Base-by-base conservation (phyloP, 35 echinoderm and acorn worm species). In the Amphiura filiformis region DNA sequence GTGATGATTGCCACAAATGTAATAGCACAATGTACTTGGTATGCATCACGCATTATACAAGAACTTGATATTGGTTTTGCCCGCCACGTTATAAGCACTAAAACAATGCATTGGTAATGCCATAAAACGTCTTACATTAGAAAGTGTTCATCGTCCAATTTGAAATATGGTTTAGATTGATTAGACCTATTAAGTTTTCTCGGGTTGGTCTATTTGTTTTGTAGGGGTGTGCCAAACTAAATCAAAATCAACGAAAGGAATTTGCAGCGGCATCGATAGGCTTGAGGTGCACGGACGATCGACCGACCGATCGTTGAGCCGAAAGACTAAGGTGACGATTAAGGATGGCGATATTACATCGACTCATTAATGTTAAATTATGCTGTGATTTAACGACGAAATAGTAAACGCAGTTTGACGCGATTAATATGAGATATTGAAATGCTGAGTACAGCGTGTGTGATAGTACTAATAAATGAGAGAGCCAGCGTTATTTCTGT, bases 341-440 rank as follows among this genome's bases (percentile, higher is more conserved):
- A 70, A 52, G 44, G 61, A 1, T 70, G 61, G 28, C 61, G 28
- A 70, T 70, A 70, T 70, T 70, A 70, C 61, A 70, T 70, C 61
- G 7, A 3, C 61, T 70, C 61, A 70, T 70, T 70, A 70, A 70
- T 70, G 61, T 70, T 70, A 70, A 70, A 70, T 26, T 70, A 70
- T 70, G 61, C 61, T 70, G 61, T 70, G 61, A 70, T 70, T 70
- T 70, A 2, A n/a, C 61, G 61, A 1, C 17, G n/a, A 30, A 70
- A 70, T 70, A 70, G 61, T 70, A 70, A 70, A 70, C 61, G 61
- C 61, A n/a, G 15, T 70, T 70, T 70, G 61, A 70, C 61, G 61
- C 61, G 61, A 26, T 70, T 70, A 70, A 70, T 70, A 70, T 70
- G 61, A 70, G 61, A 70, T 70, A 70, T 70, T 70, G 61, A 70